A percentile compares a stretch with the other conserved stretches of the same genome.
Conservation (phyloP, 1,140 invertebrate species). For the Leptoteleia sp. region DNA sequence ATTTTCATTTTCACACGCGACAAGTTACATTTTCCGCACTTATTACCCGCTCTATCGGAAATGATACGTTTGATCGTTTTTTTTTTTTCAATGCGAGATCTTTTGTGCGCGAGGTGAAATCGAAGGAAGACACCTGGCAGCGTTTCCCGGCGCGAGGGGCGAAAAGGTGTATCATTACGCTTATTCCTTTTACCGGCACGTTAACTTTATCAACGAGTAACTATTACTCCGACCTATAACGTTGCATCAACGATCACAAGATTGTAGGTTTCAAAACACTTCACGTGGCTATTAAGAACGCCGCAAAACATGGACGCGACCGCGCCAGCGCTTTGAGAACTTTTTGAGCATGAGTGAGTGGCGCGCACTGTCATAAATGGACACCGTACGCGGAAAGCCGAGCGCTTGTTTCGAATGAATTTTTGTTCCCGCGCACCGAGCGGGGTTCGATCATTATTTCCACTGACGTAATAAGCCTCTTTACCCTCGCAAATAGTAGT, state of each 20-base stretch:
- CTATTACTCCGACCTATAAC: constrained; percentile 60
- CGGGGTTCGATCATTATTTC: constrained; percentile 1
- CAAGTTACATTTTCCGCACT: constrained; percentile 16
- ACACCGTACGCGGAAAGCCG: constrained; percentile 41
- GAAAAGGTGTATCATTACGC: constrained; percentile 59
- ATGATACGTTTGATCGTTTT: constrained; percentile 32
- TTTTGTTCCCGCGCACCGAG: constrained; percentile 28
- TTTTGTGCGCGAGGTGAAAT: constrained; percentile 36
- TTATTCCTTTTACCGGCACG: constrained; percentile 57
- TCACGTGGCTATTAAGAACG: constrained; percentile 59
- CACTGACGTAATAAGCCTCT: constrained; percentile 3
- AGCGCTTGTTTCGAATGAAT: constrained; percentile 20
- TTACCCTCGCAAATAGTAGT: constrained; percentile 3
- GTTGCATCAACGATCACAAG: constrained; percentile 62
- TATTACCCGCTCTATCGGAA: constrained; percentile 6
- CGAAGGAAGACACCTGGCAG: constrained; percentile 64
- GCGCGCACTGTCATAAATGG: constrained; percentile 33
- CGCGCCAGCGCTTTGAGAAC: constrained; percentile 24
- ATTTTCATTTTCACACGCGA: constrained; percentile 52
- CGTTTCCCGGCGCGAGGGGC: constrained; percentile 44
- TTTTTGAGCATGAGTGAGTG: constrained; percentile 40
- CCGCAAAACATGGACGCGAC: constrained; percentile 43
- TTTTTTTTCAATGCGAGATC: constrained; percentile 15
- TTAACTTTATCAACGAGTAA: constrained; percentile 54
- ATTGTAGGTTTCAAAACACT: constrained; percentile 63